Base-by-base conservation (phyloP, 2,797 vertebrate genomes). In the Prunella strophiata region DNA sequence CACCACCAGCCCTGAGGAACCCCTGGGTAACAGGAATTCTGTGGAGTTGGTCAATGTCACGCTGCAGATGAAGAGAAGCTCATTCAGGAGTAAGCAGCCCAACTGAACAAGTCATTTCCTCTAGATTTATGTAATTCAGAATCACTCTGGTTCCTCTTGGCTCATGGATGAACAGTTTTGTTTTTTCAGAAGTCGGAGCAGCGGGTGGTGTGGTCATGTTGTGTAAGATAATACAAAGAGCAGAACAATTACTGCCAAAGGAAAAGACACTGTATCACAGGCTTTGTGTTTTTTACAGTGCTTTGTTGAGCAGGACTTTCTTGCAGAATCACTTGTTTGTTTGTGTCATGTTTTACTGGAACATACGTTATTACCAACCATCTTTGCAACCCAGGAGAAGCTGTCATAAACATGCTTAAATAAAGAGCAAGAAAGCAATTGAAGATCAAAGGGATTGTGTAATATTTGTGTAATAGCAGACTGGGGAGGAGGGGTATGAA, bases 221-320 rank as follows among this genome's bases (percentile, higher is more conserved):
- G 89, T 91, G 94, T 55, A 93, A 94, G 89, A 94, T 92, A 94
- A 95, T 72, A 89, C 85, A 85, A 84, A 91, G 77, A 90, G 91
- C 59, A 88, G 82, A 96, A 95, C 88, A 95, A 94, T 59, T 93
- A 13, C 92, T 90, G 89, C 88, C 89, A 86, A 95, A 86, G 83
- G 76, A 94, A 86, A 55, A 86, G 59, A 76, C 57, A 10, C 66
- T 50, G 62, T 57, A 91, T 70, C 57, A 38, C 6, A 81, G 42
- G 51, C 82, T 85, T 78, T 55, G 66, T 42, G 26, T 11, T 78
- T 80, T 45, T 59, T 9, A 74, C 17, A 2, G 0, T 25, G 73
- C 29, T 66, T 73, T 78, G 55, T 38, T 22, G 74, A 88, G 63
- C 10, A 90, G 77, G 63, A 45, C 30, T 91, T 91, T 79, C 63